A percentile compares a stretch with the other conserved stretches of the same genome.
These are phyloP conservation scores for Pyrgilauda ruficollis DNA, from an alignment of 2,113 vertebrate species.

Conservation along the genomic window DNA sequence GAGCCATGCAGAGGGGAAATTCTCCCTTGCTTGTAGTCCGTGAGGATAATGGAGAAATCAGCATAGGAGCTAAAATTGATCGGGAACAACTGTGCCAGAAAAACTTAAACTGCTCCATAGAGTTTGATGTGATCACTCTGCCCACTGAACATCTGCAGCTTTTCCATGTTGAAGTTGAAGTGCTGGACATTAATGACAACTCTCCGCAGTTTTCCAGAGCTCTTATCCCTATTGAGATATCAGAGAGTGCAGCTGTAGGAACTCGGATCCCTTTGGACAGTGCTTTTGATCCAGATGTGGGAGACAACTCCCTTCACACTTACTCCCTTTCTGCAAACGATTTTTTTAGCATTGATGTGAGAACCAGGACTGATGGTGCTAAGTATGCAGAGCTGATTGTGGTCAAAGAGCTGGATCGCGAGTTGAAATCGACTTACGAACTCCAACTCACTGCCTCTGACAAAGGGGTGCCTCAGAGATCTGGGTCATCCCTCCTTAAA, in stretches of 20 bases:
- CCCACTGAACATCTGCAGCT: constrained; percentile 94
- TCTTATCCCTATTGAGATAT: constrained; percentile 93
- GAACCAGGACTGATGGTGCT: constrained; percentile 90
- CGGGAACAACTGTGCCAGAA: constrained; percentile 94
- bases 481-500: constrained; percentile 90
- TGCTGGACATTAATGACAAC: constrained; percentile 97
- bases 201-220: constrained; percentile 90
- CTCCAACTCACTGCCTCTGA: constrained; percentile 91
- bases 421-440: constrained; percentile 86
- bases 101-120: constrained; percentile 94
- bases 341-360: constrained; percentile 90
- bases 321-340: constrained; percentile 89
- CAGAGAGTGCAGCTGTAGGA: constrained; percentile 92
- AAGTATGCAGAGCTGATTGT: constrained; percentile 95
- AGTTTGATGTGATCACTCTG: constrained; percentile 95
- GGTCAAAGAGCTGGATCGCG: constrained; percentile 87
- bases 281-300: constrained; percentile 91
- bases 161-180: constrained; percentile 95
- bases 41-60: constrained; percentile 93
- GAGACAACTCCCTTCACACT: constrained; percentile 89
- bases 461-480: constrained; percentile 86
- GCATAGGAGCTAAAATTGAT: constrained; percentile 90
- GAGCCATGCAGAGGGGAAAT: constrained; percentile 89
- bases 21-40: constrained; percentile 83
- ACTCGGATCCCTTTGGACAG: constrained; percentile 92